Percentiles rank a stretch among this genome's conserved stretches.
Evolutionary conservation across 2,888 invertebrate genomes (phyloP).

Genomic region (Gnatocerus cornutus): DNA sequence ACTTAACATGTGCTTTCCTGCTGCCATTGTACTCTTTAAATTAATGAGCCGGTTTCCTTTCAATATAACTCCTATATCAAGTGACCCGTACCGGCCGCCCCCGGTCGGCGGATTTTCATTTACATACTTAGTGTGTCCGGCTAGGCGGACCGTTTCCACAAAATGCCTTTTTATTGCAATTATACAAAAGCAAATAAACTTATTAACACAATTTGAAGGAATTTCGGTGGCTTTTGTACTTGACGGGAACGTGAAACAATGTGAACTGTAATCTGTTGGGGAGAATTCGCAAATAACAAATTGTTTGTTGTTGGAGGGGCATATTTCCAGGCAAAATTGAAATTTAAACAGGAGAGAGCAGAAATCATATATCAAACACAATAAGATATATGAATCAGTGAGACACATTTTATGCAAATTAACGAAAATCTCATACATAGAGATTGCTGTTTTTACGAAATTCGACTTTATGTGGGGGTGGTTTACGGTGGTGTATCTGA

Average conservation of each 20-base stretch:
- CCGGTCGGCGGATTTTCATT: conserved; percentile 51
- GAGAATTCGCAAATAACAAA: conserved; percentile 42
- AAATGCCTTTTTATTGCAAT: conserved; percentile 17
- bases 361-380: conserved; percentile 69
- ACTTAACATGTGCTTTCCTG: conserved; percentile 75
- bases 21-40: conserved; percentile 71
- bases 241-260: not conserved
- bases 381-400: conserved; percentile 72
- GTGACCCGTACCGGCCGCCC: conserved; percentile 65
- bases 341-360: conserved; percentile 61
- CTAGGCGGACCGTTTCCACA: conserved; percentile 3
- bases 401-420: conserved; percentile 73
- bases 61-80: conserved; percentile 68
- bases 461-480: conserved; percentile 48
- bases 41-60: conserved; percentile 71
- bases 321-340: conserved; percentile 58
- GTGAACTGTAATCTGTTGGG: conserved; percentile 16
- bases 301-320: conserved; percentile 53
- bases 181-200: conserved; percentile 16
- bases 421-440: conserved; percentile 72
- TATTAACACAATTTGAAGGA: not conserved
- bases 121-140: conserved; percentile 39
- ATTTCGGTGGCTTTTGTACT: not conserved
- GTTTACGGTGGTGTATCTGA: conserved; percentile 24
- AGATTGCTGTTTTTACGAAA: conserved; percentile 65